Percentiles rank a stretch among this genome's conserved stretches.
These are phyloP conservation scores for Hydrophis major DNA, from an alignment of 2,797 vertebrate genomes.

Conservation along the genomic window DNA sequence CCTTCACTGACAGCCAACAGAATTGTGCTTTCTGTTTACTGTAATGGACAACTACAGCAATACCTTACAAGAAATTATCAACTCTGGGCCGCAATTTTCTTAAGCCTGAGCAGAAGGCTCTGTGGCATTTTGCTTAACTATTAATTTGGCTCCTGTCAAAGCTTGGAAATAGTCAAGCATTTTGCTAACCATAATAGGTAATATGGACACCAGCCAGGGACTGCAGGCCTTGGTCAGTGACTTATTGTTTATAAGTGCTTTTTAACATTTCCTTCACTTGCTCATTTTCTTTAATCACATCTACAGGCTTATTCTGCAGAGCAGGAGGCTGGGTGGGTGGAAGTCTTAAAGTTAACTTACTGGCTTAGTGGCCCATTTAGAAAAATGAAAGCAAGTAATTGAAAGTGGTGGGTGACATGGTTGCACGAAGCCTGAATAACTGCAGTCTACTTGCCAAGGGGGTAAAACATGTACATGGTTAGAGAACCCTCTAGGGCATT, in stretches of 20 bases:
- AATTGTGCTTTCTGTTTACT: constrained; percentile 52
- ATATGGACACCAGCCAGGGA: constrained; percentile 69
- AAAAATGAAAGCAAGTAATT: background rate
- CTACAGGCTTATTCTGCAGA: background rate
- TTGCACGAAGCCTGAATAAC: background rate
- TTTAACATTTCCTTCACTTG: constrained; percentile 34
- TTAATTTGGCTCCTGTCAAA: constrained; percentile 67
- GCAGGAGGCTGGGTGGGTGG: background rate
- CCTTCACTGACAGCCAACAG: constrained; percentile 33
- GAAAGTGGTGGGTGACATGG: background rate
- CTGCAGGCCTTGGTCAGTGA: constrained; percentile 36
- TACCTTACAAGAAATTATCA: constrained; percentile 25
- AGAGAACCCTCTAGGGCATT: background rate
- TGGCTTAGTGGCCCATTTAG: background rate
- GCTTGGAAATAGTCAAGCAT: constrained; percentile 58
- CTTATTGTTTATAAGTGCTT: constrained; percentile 46
- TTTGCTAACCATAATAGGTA: constrained; percentile 80
- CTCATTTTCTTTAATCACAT: constrained; percentile 42
- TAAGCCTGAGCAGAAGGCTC: constrained; percentile 67
- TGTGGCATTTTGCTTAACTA: constrained; percentile 61
- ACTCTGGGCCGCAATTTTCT: constrained; percentile 34
- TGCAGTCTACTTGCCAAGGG: background rate
- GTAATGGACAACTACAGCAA: constrained; percentile 46
- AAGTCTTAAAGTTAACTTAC: background rate
- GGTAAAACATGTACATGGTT: background rate